These are phyloP conservation scores for Zaprionus gabonicus DNA, from an alignment of 1,140 invertebrate species.

Conservation along the genomic window DNA sequence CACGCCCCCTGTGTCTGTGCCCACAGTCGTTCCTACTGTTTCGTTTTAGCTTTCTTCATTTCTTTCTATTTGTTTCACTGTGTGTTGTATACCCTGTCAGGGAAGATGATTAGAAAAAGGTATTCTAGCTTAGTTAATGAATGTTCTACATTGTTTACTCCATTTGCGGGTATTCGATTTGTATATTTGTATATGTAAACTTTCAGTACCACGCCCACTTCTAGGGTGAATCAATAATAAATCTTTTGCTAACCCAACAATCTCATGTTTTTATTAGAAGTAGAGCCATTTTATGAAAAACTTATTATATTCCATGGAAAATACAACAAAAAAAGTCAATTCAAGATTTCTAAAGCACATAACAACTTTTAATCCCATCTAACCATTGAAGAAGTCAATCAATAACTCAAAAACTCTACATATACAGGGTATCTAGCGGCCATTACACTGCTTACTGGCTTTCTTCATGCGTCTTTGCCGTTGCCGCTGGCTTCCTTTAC, in stretches of 20 bases:
- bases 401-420: not conserved
- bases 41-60: not conserved
- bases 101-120: not conserved
- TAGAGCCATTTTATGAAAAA: too few species aligned
- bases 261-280: not conserved
- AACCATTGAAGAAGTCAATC: too few species aligned
- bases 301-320: too few species aligned
- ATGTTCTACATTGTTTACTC: too few species aligned
- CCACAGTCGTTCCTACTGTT: not conserved
- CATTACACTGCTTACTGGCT: not conserved
- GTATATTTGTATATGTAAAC: not conserved
- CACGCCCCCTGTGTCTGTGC: not conserved
- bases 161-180: not conserved
- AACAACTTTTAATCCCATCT: too few species aligned
- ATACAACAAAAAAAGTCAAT: too few species aligned
- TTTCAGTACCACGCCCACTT: too few species aligned
- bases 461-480: constrained; percentile 27
- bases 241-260: too few species aligned
- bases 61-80: not conserved
- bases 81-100: not conserved
- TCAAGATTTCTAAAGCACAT: too few species aligned
- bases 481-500: constrained; percentile 48
- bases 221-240: too few species aligned
- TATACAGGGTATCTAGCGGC: not conserved
- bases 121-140: too few species aligned